Conservation (phyloP, 2,888 invertebrate genomes). For the Mycogona germanica region DNA sequence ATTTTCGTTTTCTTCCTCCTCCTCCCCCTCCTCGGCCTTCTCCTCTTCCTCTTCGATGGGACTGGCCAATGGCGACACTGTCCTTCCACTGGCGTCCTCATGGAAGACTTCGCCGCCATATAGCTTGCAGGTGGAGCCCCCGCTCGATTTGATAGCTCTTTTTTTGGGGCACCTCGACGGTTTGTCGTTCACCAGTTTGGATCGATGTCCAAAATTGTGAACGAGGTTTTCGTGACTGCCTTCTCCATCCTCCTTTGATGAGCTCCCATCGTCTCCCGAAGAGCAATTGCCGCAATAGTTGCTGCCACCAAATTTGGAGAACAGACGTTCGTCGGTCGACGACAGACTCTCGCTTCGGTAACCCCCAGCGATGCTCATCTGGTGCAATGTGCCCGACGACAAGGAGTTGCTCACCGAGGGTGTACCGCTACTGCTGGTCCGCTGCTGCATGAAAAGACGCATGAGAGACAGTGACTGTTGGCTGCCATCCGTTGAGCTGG, state of each 20-base stretch:
- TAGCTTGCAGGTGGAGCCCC: neutral
- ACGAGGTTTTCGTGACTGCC: neutral
- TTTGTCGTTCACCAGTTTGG: neutral
- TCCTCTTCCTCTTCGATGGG: constrained; percentile 17
- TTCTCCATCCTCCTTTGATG: neutral
- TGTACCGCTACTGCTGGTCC: constrained; percentile 59
- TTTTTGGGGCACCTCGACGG: neutral
- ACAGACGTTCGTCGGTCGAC: constrained; percentile 20
- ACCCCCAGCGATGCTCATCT: neutral
- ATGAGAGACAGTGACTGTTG: constrained; percentile 58
- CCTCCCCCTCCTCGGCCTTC: neutral
- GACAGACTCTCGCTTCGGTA: constrained; percentile 7
- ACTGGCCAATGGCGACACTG: constrained; percentile 10
- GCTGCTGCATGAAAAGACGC: constrained; percentile 79
- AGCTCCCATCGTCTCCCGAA: neutral
- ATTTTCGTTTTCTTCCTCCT: too few relatives aligned
- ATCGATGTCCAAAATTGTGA: neutral
- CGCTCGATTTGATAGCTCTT: neutral
- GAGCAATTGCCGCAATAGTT: neutral
- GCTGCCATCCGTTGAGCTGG: constrained; percentile 19
- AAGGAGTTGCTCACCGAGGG: constrained; percentile 29
- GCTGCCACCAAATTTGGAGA: neutral
- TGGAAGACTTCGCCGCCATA: constrained; percentile 2
- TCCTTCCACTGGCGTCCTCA: neutral
- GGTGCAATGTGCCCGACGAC: constrained; percentile 11